Evolutionary conservation across 2,888 invertebrate genomes (phyloP).

Genomic region (Labia minor): DNA sequence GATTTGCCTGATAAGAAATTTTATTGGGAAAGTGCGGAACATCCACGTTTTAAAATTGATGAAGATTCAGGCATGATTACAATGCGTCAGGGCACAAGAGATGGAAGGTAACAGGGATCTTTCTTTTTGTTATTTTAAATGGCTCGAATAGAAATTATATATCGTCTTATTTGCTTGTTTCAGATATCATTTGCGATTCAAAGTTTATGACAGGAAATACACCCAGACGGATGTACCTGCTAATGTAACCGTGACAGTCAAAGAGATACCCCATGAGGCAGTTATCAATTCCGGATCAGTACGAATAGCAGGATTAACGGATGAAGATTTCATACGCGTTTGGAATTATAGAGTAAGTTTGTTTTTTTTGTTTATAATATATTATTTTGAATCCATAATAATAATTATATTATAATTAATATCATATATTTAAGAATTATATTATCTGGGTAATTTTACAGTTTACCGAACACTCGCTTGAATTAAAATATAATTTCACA

Average conservation of each 20-base stretch:
- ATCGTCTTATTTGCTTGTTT: not conserved
- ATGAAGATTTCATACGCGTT: slow-evolving; percentile 90
- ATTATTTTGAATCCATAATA: not conserved
- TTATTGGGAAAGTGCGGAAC: slow-evolving; percentile 81
- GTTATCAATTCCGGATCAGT: slow-evolving; percentile 92
- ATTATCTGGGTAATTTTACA: too few relatives aligned
- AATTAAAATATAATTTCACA: too few relatives aligned
- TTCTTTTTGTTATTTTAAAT: not conserved
- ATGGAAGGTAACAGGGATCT: slow-evolving; percentile 54
- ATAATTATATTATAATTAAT: not conserved
- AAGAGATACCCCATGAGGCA: slow-evolving; percentile 90
- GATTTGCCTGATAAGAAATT: slow-evolving; percentile 95
- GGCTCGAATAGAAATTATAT: not conserved
- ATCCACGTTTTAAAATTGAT: slow-evolving; percentile 77
- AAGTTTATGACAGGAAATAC: slow-evolving; percentile 87
- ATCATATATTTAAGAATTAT: too few relatives aligned
- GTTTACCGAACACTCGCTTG: too few relatives aligned
- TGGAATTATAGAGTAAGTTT: slow-evolving; percentile 69
- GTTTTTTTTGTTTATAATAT: not conserved
- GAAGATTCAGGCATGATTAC: slow-evolving; percentile 90
- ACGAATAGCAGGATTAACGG: slow-evolving; percentile 82
- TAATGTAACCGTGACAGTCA: slow-evolving; percentile 90
- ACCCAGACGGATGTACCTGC: slow-evolving; percentile 91
- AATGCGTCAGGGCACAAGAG: slow-evolving; percentile 85
- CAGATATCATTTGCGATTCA: slow-evolving; percentile 40